Conservation (phyloP, 64 coral and sea anemone genomes). For the Actinia equina region DNA sequence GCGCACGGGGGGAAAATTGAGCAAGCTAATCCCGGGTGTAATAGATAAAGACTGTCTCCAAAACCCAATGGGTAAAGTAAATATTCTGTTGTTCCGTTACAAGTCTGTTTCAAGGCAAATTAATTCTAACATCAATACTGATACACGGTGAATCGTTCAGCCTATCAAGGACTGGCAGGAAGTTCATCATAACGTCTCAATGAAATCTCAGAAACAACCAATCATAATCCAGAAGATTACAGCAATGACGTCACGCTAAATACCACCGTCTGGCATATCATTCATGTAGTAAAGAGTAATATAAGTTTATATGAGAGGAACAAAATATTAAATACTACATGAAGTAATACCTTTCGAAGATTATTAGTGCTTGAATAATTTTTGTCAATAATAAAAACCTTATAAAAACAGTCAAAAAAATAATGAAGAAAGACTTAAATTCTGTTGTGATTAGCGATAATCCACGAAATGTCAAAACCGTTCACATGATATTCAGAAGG, state of each 20-base stretch:
- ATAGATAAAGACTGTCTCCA: neutral
- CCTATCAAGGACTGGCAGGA: neutral
- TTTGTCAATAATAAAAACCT: neutral
- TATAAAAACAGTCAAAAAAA: neutral
- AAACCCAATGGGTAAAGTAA: constrained; percentile 15
- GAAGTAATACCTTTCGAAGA: neutral
- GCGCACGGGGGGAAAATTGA: neutral
- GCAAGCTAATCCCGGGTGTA: neutral
- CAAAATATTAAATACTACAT: neutral
- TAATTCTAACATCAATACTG: neutral
- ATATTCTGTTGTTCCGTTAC: neutral
- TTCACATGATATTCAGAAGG: constrained; percentile 1
- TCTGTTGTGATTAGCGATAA: neutral
- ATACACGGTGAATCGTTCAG: neutral
- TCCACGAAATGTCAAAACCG: neutral
- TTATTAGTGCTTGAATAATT: neutral
- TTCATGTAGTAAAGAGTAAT: neutral
- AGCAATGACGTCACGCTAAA: neutral
- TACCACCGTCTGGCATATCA: neutral
- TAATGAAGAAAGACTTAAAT: neutral
- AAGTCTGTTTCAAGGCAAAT: neutral
- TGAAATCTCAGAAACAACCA: constrained; percentile 6
- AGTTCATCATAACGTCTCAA: neutral
- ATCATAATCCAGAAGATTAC: constrained; percentile 18
- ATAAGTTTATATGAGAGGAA: neutral